Base-by-base conservation (phyloP, 2,888 invertebrate species). In the Hyposoter dolosus region DNA sequence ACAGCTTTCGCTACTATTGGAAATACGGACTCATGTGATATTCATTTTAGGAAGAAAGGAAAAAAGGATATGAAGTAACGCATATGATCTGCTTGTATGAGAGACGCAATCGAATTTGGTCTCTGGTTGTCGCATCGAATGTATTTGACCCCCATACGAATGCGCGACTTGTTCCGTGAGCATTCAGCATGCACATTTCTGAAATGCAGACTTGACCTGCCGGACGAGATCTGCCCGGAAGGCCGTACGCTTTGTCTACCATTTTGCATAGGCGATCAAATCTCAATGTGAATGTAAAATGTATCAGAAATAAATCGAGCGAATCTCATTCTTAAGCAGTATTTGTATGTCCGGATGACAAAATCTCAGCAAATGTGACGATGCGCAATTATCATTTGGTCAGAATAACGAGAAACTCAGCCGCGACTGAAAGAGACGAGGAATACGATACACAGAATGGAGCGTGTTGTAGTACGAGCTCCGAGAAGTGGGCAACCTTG, bases 111-210 rank as follows among this genome's bases (percentile, higher is more conserved):
- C 56, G 79, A 71, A 15, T 56, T 66, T 76, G 56, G 82, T 65
- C 60, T 79, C 40, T 53, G 32, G 45, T 60, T 72, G 83, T 86
- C 88, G 88, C 75, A 84, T 84, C 88, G 90, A 89, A 91, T 90
- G 90, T 88, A 87, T 89, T 90, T 90, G 90, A 92, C 91, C 90
- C 89, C 86, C 88, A 89, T 90, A 75, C 43, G 50, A 53, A 28
- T 12, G 15, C n/a, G n/a, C 28, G 53, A 43, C 68, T 60, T 28
- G 40, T 32, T 72, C 68, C 23, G 50, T 47, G 45, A 35, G 50
- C 69, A 43, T 40, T 77, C 28, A 40, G 45, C 63, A 40, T 63
- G 68, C 35, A 68, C 35, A 19, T 45, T 66, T 28, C 3, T 28
- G 23, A 66, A 68, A 60, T 69, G 40, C 68, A 80, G 45, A 79